Base-by-base conservation (phyloP, 1,140 invertebrate genomes). In the Drosophila neocordata region DNA sequence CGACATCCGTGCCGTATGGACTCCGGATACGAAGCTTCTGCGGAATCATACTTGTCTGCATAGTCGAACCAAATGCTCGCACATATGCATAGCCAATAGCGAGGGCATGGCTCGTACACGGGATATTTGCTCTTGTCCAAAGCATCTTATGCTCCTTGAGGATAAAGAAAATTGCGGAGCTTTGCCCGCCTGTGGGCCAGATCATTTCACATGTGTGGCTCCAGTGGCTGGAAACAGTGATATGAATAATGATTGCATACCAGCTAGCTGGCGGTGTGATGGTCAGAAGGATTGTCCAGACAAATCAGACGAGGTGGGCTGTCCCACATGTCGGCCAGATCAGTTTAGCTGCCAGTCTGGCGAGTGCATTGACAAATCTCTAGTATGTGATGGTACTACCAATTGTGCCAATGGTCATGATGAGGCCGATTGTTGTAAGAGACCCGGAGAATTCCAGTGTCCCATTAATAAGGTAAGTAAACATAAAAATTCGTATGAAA, bases 301-400 rank as follows among this genome's bases (percentile, higher is more conserved):
- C 90, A 94, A 94, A 13, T 96, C 95, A 2, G 96, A 97, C 83
- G 96, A 98, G 92, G 91, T 94, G 1, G 94, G 94, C n/a, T 97
- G 96, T 83, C 93, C 94, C 0, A 92, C 92, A 1, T 95, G 95
- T 84, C 90, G 82, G 3, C 92, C 92, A 1, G 94, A 95, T 77
- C 94, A 96, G 73, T 97, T 97, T 72, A 90, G 93, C 51, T 97
- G 96, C 72, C 93, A 93, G 62, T 95, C 95, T 85, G 95, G 95
- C 7, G 94, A 95, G n/a, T 97, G 96, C 81, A 96, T 96, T 20
- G 95, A 95, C 92, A 93, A 95, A 90, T 75, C 92, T 2, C 93
- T 93, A 84, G 94, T 95, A 0, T 97, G 96, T 88, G 96, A 97
- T 79, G 95, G 95, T 35, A 94, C 94, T 37, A 92, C 93, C 37